Evolutionary conservation across 2,888 invertebrate species (phyloP).

Genomic region (Hypomecis punctinalis): DNA sequence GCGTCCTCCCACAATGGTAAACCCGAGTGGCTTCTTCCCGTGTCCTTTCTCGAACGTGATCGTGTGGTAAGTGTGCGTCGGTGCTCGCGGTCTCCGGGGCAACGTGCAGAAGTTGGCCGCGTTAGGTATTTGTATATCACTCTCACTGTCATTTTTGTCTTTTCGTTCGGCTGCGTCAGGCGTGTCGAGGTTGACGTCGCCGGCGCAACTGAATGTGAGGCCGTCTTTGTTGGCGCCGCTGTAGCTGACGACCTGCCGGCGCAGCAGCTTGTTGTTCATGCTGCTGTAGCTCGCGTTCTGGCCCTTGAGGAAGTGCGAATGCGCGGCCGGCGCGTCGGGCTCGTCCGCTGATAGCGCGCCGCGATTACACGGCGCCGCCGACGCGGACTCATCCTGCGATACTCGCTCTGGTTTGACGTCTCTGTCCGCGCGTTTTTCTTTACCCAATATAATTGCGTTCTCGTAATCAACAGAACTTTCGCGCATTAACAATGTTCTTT

Average conservation of each 20-base stretch:
- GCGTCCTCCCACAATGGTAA: constrained; percentile 94
- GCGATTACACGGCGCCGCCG: constrained; percentile 67
- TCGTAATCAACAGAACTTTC: constrained; percentile 91
- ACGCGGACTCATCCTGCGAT: constrained; percentile 81
- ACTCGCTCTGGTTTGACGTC: constrained; percentile 88
- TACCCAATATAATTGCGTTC: constrained; percentile 84
- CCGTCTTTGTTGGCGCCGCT: constrained; percentile 78
- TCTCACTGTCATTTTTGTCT: constrained; percentile 69
- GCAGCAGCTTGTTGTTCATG: constrained; percentile 85
- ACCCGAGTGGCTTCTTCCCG: constrained; percentile 94
- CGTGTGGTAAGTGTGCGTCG: constrained; percentile 89
- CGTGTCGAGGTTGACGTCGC: constrained; percentile 73
- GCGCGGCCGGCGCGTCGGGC: constrained; percentile 71
- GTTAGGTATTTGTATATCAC: constrained; percentile 73
- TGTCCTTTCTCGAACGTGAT: constrained; percentile 92
- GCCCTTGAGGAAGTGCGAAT: constrained; percentile 86
- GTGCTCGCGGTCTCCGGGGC: constrained; percentile 88
- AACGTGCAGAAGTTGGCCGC: constrained; percentile 89
- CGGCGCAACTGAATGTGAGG: constrained; percentile 73
- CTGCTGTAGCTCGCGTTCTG: constrained; percentile 86
- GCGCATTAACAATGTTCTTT: constrained; percentile 75
- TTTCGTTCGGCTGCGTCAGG: constrained; percentile 66
- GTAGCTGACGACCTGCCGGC: constrained; percentile 84
- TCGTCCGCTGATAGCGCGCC: constrained; percentile 79
- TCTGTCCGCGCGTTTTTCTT: constrained; percentile 77